Conservation (phyloP, 2,113 vertebrate species). For the Podarcis muralis region DNA sequence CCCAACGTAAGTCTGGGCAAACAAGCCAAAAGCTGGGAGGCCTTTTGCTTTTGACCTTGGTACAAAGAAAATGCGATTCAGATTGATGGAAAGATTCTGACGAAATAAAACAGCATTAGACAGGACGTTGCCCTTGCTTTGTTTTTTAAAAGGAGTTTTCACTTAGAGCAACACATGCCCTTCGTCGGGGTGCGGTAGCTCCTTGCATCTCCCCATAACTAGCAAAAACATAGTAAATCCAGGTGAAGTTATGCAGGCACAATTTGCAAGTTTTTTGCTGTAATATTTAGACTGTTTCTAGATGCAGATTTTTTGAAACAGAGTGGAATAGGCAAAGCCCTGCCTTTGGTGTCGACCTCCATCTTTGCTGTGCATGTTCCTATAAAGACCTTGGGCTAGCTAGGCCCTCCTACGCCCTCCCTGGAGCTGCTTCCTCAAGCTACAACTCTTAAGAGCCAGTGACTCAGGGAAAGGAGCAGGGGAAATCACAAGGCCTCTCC, state of each 20-base stretch:
- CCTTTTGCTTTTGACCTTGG: no score
- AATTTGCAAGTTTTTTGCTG: neutral
- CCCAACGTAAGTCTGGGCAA: slow-evolving; percentile 76
- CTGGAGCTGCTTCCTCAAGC: no score
- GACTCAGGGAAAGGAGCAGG: no score
- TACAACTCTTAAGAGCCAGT: no score
- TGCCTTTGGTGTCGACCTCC: neutral
- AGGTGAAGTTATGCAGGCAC: no score
- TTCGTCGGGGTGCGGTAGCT: neutral
- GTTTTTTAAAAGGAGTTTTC: neutral
- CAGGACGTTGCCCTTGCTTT: slow-evolving; percentile 26
- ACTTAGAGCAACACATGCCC: neutral
- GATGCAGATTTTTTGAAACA: neutral
- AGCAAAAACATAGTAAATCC: neutral
- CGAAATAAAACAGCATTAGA: slow-evolving; percentile 51
- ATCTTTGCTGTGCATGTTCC: no score
- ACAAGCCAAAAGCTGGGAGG: neutral
- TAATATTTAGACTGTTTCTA: neutral
- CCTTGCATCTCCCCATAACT: neutral
- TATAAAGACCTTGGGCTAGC: no score
- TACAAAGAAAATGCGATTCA: neutral
- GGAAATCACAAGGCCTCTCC: no score
- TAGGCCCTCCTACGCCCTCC: no score
- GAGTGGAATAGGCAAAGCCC: no score
- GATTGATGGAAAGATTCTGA: neutral